phyloP scores from a whole-genome alignment of 2,113 vertebrate genomes.

The Periophthalmodon schlosseri region DNA sequence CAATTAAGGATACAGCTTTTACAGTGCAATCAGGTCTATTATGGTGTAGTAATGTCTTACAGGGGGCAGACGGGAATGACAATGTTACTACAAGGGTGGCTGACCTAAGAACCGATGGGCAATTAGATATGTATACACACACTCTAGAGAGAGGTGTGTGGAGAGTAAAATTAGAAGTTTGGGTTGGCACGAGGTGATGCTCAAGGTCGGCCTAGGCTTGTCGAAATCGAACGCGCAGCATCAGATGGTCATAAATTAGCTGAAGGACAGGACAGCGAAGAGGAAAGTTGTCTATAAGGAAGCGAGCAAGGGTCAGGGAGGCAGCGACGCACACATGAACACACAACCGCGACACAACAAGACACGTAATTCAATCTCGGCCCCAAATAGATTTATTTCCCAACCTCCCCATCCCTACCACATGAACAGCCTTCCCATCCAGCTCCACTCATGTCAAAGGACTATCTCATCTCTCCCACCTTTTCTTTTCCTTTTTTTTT shows the following conservation, averaged over 20 bases:
- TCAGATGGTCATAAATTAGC: conserved; percentile 22
- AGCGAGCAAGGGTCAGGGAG: conserved; percentile 1
- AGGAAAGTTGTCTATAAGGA: conserved; percentile 28
- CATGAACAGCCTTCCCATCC: conserved; percentile 40
- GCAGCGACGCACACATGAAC: conserved; percentile 45
- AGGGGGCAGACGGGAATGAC: conserved; percentile 29
- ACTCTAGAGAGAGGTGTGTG: background rate
- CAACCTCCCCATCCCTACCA: conserved; percentile 21
- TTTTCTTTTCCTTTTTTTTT: conserved; percentile 2
- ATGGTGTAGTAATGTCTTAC: conserved; percentile 37
- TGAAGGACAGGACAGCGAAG: conserved; percentile 11
- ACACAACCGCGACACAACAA: conserved; percentile 40
- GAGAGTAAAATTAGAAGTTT: background rate
- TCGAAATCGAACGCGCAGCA: background rate
- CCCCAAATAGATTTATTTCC: conserved; percentile 57
- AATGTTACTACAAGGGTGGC: conserved; percentile 25
- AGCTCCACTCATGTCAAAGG: conserved; percentile 26
- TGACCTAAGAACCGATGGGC: conserved; percentile 42
- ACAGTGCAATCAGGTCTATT: conserved; percentile 51
- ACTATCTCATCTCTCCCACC: conserved; percentile 20
- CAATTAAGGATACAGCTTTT: conserved; percentile 57
- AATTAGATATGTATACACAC: conserved; percentile 20
- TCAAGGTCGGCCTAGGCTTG: conserved; percentile 51
- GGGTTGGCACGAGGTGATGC: conserved; percentile 23
- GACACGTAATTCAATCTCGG: conserved; percentile 53